A percentile compares a stretch with the other conserved stretches of the same genome.
phyloP scores from a whole-genome alignment of 2,113 vertebrate species.

The Leucopsar rothschildi region DNA sequence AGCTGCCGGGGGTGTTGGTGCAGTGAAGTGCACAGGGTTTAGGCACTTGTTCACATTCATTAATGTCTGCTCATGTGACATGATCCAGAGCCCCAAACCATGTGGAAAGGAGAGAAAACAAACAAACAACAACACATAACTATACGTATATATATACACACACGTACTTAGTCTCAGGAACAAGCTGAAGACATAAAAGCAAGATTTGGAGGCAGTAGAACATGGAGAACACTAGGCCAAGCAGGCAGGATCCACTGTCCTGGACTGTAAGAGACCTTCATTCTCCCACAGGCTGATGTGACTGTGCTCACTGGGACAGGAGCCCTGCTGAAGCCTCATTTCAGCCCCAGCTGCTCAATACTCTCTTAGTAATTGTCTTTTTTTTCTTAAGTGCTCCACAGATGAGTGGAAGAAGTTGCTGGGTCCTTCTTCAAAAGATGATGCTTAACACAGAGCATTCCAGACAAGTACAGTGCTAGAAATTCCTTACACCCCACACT shows the following conservation, averaged over 20 bases:
- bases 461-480: background rate
- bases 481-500: background rate
- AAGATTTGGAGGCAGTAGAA: background rate
- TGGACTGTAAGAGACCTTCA: background rate
- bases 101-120: conserved; percentile 71
- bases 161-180: conserved; percentile 62
- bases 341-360: background rate
- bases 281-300: background rate
- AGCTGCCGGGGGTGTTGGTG: conserved; percentile 94
- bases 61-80: conserved; percentile 89
- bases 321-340: background rate
- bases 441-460: background rate
- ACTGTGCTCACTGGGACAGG: background rate
- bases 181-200: conserved; percentile 30
- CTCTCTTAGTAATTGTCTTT: background rate
- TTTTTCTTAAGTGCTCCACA: background rate
- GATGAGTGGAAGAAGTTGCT: background rate
- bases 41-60: conserved; percentile 92
- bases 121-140: conserved; percentile 68
- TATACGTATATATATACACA: background rate
- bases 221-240: background rate
- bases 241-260: background rate
- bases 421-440: background rate
- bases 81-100: conserved; percentile 73
- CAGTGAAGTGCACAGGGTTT: conserved; percentile 92